Evolutionary conservation across 2,888 invertebrate species (phyloP).

Genomic region (Nomada goodeniana): DNA sequence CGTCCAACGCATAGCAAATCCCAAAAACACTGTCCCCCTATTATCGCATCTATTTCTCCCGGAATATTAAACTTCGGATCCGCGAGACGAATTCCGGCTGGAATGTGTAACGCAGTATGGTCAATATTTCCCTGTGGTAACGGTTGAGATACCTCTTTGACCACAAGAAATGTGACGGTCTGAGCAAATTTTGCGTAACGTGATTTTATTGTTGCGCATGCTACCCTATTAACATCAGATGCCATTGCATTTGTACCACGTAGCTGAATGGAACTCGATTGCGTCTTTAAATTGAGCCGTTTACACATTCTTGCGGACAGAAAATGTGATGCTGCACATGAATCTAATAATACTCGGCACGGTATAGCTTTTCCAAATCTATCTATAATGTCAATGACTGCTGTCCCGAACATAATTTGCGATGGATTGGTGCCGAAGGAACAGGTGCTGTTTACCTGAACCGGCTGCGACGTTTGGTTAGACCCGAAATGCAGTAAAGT

Average conservation of each 20-base stretch:
- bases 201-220: background rate
- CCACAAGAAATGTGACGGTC: background rate
- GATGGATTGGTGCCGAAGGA: too few species aligned
- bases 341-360: background rate
- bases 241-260: background rate
- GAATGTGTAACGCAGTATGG: background rate
- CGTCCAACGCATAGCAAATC: background rate
- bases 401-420: background rate
- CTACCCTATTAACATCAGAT: background rate
- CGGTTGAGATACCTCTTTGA: background rate
- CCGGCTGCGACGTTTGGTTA: too few species aligned
- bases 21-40: conserved; percentile 11
- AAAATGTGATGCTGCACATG: background rate
- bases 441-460: background rate
- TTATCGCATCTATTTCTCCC: background rate
- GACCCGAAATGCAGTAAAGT: too few species aligned
- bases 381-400: background rate
- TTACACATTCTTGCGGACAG: background rate
- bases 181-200: background rate
- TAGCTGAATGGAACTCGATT: background rate
- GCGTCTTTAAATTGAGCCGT: fast-evolving
- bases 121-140: background rate
- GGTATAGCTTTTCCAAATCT: background rate
- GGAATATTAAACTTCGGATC: background rate
- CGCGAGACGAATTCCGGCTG: background rate